Evolutionary conservation across 2,797 vertebrate species (phyloP), one percentile per base, ranked within the genome.

Genomic region (Xiphorhynchus erythropygius): DNA sequence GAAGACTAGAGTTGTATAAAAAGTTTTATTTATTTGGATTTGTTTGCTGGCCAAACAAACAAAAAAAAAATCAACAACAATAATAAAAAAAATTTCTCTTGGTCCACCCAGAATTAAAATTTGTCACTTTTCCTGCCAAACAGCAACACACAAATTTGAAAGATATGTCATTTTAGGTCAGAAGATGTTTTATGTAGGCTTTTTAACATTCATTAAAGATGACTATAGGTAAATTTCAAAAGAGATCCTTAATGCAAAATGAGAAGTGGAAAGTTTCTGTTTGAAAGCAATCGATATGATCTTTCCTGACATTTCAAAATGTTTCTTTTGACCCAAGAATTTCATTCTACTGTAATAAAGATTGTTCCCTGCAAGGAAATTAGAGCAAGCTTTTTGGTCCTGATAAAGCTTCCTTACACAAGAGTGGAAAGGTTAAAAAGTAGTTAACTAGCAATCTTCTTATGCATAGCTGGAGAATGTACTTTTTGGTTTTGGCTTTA

Each of bases 21-120:
- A 44, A 53, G 71, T 73, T 73, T 87, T 76, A 69, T 81, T 93
- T 91, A 84, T 81, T 90, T 90, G 35, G 39, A 42, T 84, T 81
- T 90, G 52, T 57, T 60, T 56, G 10, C 30, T 74, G 44, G 30
- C 63, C 81, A 92, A 95, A 80, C 65, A 59, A 49, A 28, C 46
- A 49, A 25, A 50, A 47, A 47, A 88, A 79, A 83, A 46, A 78
- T 35, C 35, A 65, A 46, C 52, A 91, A 81, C 23, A 93, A 93
- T 64, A 82, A 93, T 81, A 94, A 89, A 95, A 95, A 89, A 94
- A 59, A 70, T 42, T 56, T 89, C 8, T 81, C 93, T 92, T 86
- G n/a, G 78, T 94, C 81, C 65, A 84, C 41, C 55, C 78, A 90
- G 60, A 93, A 93, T 88, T 62, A 95, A 91, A 90, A 87, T 95